Evolutionary conservation across 2,888 invertebrate genomes (phyloP), one percentile per base, ranked within the genome.

Genomic region (Patella depressa): DNA sequence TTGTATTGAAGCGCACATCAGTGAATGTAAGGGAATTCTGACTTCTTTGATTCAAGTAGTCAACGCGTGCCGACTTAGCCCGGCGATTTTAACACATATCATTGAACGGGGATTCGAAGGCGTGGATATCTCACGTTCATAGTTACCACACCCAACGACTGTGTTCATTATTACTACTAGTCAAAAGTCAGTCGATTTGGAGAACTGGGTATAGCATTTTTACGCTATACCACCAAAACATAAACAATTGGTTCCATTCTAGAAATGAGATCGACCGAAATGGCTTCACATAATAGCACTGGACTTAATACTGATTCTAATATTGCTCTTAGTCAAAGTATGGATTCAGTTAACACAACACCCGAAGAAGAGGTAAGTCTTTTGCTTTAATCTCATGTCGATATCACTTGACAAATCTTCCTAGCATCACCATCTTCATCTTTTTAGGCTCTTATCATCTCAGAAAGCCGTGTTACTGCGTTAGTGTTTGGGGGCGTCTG

Each of bases 311-410:
- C 94, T 93, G 94, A 94, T 92, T 94, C 95, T 86, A 93, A 94
- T 85, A 94, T 94, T 91, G 95, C 96, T 91, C 90, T 93, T 73
- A 97, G 97, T 92, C 97, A 98, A 93, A 97, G 97, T 94, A 97
- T 98, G 97, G 98, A 98, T 94, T 97, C 97, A 89, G 98, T 98
- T 92, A 97, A 97, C 93, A 97, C 97, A 95, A 96, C 96, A 92
- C 96, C 97, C 92, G 98, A 98, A 94, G 98, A 98, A 94, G 98
- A 98, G 97, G 98, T 98, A 90, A 94, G 95, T 93, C 59, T 55
- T 55, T 75, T 15, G 72, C 24, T 55, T 53, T 74, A 65, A 59
- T 70, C 75, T 34, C 65, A 53, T 75, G 17, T 19, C 29, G 55
- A 53, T 57, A 57, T 73, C 24, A 45, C 53, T n/a, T 73, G 5